Percentiles rank a stretch among this genome's conserved stretches.
These are phyloP conservation scores for Euplagia quadripunctaria DNA, from an alignment of 2,888 invertebrate species.

Conservation along the genomic window DNA sequence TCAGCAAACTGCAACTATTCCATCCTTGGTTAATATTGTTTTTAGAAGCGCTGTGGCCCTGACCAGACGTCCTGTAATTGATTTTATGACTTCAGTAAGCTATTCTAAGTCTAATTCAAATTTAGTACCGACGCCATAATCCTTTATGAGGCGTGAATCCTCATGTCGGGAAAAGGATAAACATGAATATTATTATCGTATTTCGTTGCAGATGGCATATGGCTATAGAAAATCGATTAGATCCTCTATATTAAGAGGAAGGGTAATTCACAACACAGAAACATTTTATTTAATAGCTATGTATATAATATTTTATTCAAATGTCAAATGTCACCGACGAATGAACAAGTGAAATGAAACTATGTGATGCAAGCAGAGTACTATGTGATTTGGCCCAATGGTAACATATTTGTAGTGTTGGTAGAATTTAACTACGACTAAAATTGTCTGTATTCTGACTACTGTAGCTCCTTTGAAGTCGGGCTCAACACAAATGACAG, in stretches of 20 bases:
- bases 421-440: neutral
- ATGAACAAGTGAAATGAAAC: no score
- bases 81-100: conserved; percentile 27
- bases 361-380: no score
- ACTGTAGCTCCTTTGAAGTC: neutral
- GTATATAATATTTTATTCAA: no score
- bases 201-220: conserved; percentile 7
- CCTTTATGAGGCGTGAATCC: conserved; percentile 28
- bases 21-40: neutral
- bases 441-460: neutral
- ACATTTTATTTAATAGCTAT: neutral
- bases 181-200: conserved; percentile 15
- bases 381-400: no score
- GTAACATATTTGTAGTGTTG: no score
- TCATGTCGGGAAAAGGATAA: conserved; percentile 20
- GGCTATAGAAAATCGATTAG: neutral
- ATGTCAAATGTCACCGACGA: no score
- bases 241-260: neutral
- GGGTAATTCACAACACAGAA: neutral
- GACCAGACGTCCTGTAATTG: conserved; percentile 24
- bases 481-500: neutral
- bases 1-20: neutral
- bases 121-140: conserved; percentile 22
- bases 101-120: conserved; percentile 23
- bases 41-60: neutral